A percentile compares a stretch with the other conserved stretches of the same genome.
phyloP scores from a whole-genome alignment of 2,888 invertebrate species.

The Drosophila prolongata region DNA sequence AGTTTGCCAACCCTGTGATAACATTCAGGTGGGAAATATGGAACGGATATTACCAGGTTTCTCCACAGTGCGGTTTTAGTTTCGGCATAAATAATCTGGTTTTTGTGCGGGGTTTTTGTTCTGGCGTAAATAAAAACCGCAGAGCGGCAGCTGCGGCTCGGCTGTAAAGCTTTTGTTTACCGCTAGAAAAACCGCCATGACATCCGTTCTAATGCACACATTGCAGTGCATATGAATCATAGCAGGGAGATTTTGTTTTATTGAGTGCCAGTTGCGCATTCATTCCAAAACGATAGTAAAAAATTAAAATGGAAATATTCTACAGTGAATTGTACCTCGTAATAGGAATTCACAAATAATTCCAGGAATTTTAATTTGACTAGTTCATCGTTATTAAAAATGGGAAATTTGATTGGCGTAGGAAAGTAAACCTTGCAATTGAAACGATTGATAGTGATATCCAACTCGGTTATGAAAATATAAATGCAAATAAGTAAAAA shows the following conservation, averaged over 20 bases:
- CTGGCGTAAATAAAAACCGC: conserved; percentile 63
- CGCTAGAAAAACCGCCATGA: conserved; percentile 61
- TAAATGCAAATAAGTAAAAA: too few species aligned
- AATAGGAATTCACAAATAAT: too few species aligned
- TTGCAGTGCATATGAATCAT: conserved; percentile 37
- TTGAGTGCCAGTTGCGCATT: conserved; percentile 57
- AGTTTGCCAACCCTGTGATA: neutral
- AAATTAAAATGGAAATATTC: neutral
- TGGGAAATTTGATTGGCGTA: too few species aligned
- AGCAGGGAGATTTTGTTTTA: conserved; percentile 50
- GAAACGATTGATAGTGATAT: too few species aligned
- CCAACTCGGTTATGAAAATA: too few species aligned
- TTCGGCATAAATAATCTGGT: conserved; percentile 58
- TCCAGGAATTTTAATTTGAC: too few species aligned
- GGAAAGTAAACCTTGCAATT: too few species aligned
- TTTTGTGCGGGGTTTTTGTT: conserved; percentile 16
- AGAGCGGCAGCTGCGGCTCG: conserved; percentile 53
- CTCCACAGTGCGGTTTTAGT: conserved; percentile 28
- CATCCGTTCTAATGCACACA: conserved; percentile 54
- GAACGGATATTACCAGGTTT: conserved; percentile 1
- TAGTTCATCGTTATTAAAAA: too few species aligned
- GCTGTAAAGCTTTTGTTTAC: conserved; percentile 60
- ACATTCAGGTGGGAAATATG: neutral
- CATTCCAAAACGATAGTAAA: conserved; percentile 33
- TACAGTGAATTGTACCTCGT: too few species aligned